A percentile compares a stretch with the other conserved stretches of the same genome.
These are phyloP conservation scores for Andrena marginata DNA, from an alignment of 2,888 invertebrate species.

Conservation along the genomic window DNA sequence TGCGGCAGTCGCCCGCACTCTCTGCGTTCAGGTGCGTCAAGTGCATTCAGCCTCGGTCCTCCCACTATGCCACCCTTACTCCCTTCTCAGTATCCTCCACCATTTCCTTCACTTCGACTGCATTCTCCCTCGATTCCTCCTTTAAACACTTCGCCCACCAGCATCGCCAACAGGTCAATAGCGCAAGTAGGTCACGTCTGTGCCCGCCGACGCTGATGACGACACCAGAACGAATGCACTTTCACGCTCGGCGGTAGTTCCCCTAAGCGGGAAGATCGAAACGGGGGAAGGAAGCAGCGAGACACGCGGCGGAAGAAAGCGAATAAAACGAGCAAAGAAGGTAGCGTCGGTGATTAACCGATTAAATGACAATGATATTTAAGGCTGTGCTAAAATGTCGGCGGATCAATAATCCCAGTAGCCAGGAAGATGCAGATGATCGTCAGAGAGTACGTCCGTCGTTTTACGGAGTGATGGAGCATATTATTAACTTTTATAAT, in stretches of 20 bases:
- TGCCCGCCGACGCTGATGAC: constrained; percentile 62
- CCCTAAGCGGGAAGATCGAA: constrained; percentile 30
- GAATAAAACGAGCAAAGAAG: not conserved
- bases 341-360: no score
- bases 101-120: constrained; percentile 67
- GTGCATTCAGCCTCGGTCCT: constrained; percentile 73
- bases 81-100: constrained; percentile 54
- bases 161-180: constrained; percentile 79
- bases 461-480: no score
- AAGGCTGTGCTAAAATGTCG: no score
- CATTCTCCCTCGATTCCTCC: constrained; percentile 64
- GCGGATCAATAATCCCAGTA: no score
- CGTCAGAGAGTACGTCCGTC: no score
- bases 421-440: no score
- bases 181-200: constrained; percentile 80
- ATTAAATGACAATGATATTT: no score
- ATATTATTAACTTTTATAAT: no score
- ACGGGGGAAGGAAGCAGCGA: constrained; percentile 9
- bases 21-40: constrained; percentile 78
- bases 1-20: constrained; percentile 76
- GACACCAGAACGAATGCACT: constrained; percentile 66
- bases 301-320: not conserved
- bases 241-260: constrained; percentile 62
- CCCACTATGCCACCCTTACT: constrained; percentile 38
- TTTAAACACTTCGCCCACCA: constrained; percentile 72